phyloP scores from a whole-genome alignment of 2,797 vertebrate species.

The Chiloscyllium punctatum region DNA sequence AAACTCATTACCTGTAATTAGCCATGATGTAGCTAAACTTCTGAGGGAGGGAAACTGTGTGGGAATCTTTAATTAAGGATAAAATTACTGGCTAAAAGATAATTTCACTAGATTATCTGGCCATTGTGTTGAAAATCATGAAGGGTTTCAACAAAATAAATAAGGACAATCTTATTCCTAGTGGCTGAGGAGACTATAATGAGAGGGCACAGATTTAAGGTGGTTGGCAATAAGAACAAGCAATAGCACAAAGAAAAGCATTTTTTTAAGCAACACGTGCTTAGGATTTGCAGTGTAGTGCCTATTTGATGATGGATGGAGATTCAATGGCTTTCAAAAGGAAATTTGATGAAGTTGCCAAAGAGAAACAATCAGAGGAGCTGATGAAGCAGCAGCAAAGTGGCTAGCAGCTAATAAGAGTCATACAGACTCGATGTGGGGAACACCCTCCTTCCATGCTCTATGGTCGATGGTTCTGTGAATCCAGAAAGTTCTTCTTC shows the following conservation, averaged over 20 bases:
- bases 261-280: too few relatives aligned
- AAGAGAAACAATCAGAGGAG: not conserved
- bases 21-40: not conserved
- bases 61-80: not conserved
- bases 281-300: too few relatives aligned
- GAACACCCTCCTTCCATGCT: not conserved
- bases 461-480: not conserved
- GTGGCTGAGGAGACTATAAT: too few relatives aligned
- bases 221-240: too few relatives aligned
- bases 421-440: too few relatives aligned
- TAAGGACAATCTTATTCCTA: too few relatives aligned
- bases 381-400: not conserved
- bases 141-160: too few relatives aligned
- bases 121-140: too few relatives aligned
- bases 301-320: too few relatives aligned
- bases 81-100: not conserved
- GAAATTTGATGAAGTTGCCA: not conserved
- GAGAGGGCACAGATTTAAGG: too few relatives aligned
- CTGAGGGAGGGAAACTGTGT: not conserved
- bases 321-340: not conserved
- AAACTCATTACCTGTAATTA: not conserved
- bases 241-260: too few relatives aligned
- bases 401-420: not conserved
- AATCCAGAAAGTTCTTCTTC: not conserved
- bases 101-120: not conserved